Percentiles rank a stretch among this genome's conserved stretches.
phyloP scores from a whole-genome alignment of 2,888 invertebrate species.

The Muscina levida region DNA sequence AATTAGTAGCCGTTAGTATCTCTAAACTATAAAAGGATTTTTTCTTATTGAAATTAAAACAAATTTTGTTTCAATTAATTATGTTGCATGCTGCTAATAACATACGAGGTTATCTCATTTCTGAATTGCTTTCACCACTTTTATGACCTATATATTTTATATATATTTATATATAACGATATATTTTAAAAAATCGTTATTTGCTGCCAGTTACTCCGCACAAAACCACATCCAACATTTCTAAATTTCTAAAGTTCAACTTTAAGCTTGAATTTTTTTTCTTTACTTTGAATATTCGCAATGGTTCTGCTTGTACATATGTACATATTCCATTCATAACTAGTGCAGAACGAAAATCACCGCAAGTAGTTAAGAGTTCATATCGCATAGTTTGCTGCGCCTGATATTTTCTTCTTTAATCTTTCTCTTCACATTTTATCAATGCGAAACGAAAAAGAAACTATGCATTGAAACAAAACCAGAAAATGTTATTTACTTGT shows the following conservation, averaged over 20 bases:
- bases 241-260: slow-evolving; percentile 6
- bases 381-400: slow-evolving; percentile 9
- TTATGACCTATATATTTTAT: too few relatives aligned
- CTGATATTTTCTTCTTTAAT: neutral
- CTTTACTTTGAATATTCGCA: neutral
- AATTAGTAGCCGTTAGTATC: too few relatives aligned
- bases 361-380: slow-evolving; percentile 36
- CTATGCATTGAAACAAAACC: slow-evolving; percentile 11
- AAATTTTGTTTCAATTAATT: too few relatives aligned
- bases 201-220: too few relatives aligned
- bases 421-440: slow-evolving; percentile 6
- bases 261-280: neutral
- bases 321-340: slow-evolving; percentile 37
- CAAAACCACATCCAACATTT: too few relatives aligned
- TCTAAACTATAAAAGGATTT: too few relatives aligned
- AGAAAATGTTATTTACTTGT: slow-evolving; percentile 20
- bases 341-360: slow-evolving; percentile 62
- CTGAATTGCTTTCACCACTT: too few relatives aligned
- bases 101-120: too few relatives aligned
- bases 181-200: too few relatives aligned
- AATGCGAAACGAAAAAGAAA: slow-evolving; percentile 16
- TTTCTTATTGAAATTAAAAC: too few relatives aligned
- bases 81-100: too few relatives aligned
- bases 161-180: too few relatives aligned
- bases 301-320: neutral